Evolutionary conservation across 2,888 invertebrate species (phyloP).

Genomic region (Nipponacmea schrenckii): DNA sequence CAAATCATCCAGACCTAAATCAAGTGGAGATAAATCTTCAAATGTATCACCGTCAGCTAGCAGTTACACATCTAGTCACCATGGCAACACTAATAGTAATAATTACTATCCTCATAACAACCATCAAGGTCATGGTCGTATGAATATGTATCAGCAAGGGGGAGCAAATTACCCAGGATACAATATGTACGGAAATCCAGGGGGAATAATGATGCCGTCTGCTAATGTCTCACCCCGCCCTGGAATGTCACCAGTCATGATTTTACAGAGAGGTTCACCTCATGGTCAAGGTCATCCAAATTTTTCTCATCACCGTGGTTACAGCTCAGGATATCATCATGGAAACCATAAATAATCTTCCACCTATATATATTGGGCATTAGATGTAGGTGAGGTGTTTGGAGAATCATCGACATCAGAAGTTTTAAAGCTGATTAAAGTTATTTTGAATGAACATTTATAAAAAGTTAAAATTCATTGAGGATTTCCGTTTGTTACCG

Average conservation of each 20-base stretch:
- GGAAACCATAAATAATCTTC: neutral
- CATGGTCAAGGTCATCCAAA: slow-evolving; percentile 25
- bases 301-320: slow-evolving; percentile 21
- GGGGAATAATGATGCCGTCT: slow-evolving; percentile 19
- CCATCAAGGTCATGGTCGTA: slow-evolving; percentile 29
- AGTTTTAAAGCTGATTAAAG: too few relatives aligned
- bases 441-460: too few relatives aligned
- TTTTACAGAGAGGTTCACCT: slow-evolving; percentile 46
- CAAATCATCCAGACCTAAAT: slow-evolving; percentile 12
- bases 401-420: too few relatives aligned
- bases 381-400: neutral
- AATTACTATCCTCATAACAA: slow-evolving; percentile 9
- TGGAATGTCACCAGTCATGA: slow-evolving; percentile 47
- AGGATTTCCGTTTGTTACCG: too few relatives aligned
- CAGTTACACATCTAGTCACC: slow-evolving; percentile 13
- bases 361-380: neutral
- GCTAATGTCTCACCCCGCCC: slow-evolving; percentile 36
- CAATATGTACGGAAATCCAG: slow-evolving; percentile 2
- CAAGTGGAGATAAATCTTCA: neutral
- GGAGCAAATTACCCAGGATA: neutral
- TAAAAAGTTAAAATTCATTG: too few relatives aligned
- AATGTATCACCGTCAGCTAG: neutral
- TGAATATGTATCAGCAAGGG: slow-evolving; percentile 14
- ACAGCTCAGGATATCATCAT: slow-evolving; percentile 16
- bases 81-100: slow-evolving; percentile 8